Conservation (phyloP, 2,888 invertebrate species). For the Drosophila neonasuta region DNA sequence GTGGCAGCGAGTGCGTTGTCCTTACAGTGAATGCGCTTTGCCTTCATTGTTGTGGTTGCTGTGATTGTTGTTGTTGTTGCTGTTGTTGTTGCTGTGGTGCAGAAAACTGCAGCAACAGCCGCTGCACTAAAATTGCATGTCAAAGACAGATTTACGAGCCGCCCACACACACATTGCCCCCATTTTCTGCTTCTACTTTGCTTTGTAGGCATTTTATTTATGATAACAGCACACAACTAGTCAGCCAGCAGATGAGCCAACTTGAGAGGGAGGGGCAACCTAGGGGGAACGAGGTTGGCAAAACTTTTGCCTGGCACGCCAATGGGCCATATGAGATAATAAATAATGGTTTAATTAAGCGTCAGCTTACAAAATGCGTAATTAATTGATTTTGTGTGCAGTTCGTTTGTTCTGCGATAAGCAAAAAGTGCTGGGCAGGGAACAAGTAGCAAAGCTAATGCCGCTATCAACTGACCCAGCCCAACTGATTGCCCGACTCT, state of each 20-base stretch:
- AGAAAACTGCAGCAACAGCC: slow-evolving; percentile 64
- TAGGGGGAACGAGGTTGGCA: slow-evolving; percentile 17
- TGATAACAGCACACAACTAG: slow-evolving; percentile 35
- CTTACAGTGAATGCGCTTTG: slow-evolving; percentile 60
- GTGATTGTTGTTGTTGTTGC: slow-evolving; percentile 17
- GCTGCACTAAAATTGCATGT: slow-evolving; percentile 74
- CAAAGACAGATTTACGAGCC: slow-evolving; percentile 76
- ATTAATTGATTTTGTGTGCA: slow-evolving; percentile 66
- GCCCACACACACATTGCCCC: slow-evolving; percentile 23
- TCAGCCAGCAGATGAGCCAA: slow-evolving; percentile 3
- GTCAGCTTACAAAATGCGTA: slow-evolving; percentile 67
- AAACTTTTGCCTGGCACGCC: slow-evolving; percentile 57
- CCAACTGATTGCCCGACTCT: slow-evolving; percentile 5
- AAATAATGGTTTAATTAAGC: slow-evolving; percentile 76
- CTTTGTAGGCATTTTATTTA: slow-evolving; percentile 45
- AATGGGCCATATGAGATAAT: slow-evolving; percentile 64
- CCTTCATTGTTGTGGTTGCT: slow-evolving; percentile 33
- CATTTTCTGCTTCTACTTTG: slow-evolving; percentile 22
- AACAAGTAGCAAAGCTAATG: not conserved
- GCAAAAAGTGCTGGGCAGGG: slow-evolving; percentile 2
- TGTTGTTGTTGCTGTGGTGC: slow-evolving; percentile 1
- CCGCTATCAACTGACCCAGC: slow-evolving; percentile 12
- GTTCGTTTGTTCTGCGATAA: slow-evolving; percentile 38
- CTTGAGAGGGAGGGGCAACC: not conserved
- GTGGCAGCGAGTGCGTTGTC: slow-evolving; percentile 56